Base-by-base conservation (phyloP, 2,797 vertebrate genomes). In the Pangasius djambal region DNA sequence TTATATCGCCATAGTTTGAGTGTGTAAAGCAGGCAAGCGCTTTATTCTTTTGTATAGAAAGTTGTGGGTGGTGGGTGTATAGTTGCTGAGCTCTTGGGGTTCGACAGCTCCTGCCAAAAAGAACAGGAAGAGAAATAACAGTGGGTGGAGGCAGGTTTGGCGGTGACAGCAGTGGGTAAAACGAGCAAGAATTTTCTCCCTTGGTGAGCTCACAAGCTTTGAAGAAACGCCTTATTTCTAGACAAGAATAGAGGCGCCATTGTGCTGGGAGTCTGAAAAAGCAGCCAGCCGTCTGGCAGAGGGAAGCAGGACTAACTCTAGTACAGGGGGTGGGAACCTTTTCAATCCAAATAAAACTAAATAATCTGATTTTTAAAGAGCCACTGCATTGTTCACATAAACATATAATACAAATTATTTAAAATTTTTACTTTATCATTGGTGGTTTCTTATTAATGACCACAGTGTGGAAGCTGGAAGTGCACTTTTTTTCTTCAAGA, bases 91-190 rank as follows among this genome's bases (percentile, higher is more conserved):
- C 91, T 87, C 88, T 74, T 89, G 87, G 91, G 89, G 91, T 92
- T 88, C 78, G 18, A 50, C 20, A 86, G 85, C 81, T 20, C 83
- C 61, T 7, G 90, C 92, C 94, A 96, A 94, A 92, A 93, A 93
- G 90, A 95, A 94, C 94, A 94, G 89, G 92, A 93, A 91, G 83
- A 93, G 91, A 93, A 92, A 93, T 92, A 94, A 93, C 92, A 93
- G 90, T 82, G 74, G 83, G 69, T 85, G 89, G 61, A 86, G 86
- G 85, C 79, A 50, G 48, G 52, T 79, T 86, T 84, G 87, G 84
- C 61, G 18, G 50, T 61, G 70, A 84, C 86, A 81, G 89, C 52
- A 69, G 86, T 81, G 87, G 83, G 84, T 75, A 77, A 85, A 85
- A 74, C 28, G 74, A 88, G 79, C 65, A 52, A 81, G 85, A 85